Percentiles rank a stretch among this genome's conserved stretches.
These are phyloP conservation scores for Ancistrus triradiatus DNA, from an alignment of 2,113 vertebrate genomes.

Conservation along the genomic window DNA sequence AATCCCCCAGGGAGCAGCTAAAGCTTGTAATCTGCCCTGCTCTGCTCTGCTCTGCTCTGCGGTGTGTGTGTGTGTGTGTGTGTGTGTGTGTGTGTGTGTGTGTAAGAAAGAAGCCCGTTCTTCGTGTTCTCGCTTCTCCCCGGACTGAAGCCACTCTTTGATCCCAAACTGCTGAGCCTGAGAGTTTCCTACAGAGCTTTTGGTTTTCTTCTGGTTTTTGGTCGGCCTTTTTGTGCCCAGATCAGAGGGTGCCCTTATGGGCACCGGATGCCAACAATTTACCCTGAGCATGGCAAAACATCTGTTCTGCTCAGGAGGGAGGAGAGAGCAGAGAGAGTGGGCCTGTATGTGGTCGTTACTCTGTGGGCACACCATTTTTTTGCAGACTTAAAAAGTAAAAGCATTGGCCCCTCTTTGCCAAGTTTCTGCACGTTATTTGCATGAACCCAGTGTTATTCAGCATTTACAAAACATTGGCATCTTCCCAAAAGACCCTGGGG, in stretches of 20 bases:
- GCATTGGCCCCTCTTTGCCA: too few species aligned
- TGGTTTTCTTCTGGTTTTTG: constrained; percentile 14
- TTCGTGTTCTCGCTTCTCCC: neutral
- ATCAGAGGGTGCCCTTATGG: neutral
- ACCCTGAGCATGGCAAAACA: neutral
- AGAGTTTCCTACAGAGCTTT: constrained; percentile 6
- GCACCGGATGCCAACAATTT: neutral
- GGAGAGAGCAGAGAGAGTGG: too few species aligned
- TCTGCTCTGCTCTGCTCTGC: neutral
- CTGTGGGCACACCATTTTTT: neutral
- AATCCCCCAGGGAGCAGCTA: neutral
- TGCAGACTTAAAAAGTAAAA: neutral
- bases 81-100: neutral
- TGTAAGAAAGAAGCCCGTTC: too few species aligned
- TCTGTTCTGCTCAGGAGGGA: neutral
- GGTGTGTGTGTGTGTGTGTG: neutral
- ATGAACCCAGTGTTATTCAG: too few species aligned
- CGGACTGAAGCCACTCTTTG: constrained; percentile 10
- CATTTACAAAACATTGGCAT: too few species aligned
- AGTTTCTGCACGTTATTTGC: too few species aligned
- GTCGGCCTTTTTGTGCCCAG: neutral
- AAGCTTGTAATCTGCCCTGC: neutral
- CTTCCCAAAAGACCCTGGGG: too few species aligned
- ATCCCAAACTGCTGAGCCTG: constrained; percentile 24
- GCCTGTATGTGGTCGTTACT: neutral